Evolutionary conservation across 2,797 vertebrate genomes (phyloP).

Genomic region (Rhinichthys osculus): DNA sequence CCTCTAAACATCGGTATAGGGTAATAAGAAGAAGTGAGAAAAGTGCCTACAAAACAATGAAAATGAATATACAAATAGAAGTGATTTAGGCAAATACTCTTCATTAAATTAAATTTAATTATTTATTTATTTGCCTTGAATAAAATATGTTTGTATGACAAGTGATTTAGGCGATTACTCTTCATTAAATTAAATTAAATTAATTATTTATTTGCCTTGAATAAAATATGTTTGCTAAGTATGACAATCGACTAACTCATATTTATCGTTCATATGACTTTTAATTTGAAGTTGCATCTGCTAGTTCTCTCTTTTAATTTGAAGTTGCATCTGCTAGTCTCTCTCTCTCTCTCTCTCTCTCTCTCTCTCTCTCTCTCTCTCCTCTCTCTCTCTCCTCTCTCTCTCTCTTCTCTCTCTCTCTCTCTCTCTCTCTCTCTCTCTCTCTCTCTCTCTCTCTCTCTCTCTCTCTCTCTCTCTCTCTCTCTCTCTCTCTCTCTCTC

Average conservation of each 20-base stretch:
- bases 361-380: no score
- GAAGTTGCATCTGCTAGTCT: no score
- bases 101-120: no score
- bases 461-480: neutral
- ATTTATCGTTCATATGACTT: neutral
- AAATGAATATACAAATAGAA: neutral
- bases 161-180: no score
- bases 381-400: neutral
- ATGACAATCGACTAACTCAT: neutral
- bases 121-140: neutral
- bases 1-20: neutral
- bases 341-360: no score
- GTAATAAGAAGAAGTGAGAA: neutral
- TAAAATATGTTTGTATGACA: neutral
- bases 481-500: no score
- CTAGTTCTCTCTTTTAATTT: neutral
- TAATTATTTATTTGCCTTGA: neutral
- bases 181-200: neutral
- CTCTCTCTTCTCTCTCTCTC: no score
- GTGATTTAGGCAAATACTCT: neutral
- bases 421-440: no score
- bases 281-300: conserved; percentile 25
- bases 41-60: neutral
- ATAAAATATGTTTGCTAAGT: neutral
- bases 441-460: no score